These are phyloP conservation scores for Acomys russatus DNA, from an alignment of 2,797 vertebrate species.

Conservation along the genomic window DNA sequence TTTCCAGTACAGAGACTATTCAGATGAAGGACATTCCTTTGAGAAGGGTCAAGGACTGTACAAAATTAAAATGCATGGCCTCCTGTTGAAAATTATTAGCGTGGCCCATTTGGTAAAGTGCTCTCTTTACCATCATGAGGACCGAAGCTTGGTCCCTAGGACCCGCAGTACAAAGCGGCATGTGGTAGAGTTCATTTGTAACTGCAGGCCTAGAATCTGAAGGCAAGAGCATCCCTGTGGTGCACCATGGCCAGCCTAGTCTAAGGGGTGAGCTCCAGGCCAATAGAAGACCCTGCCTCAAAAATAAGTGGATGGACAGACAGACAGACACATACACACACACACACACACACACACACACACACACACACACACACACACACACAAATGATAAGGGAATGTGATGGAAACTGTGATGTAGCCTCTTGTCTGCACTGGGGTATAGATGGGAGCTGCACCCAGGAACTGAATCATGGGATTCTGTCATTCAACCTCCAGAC, in stretches of 20 bases:
- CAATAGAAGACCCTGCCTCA: background rate
- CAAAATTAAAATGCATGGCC: slow-evolving; percentile 21
- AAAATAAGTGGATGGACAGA: background rate
- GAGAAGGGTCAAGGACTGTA: background rate
- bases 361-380: background rate
- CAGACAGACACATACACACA: background rate
- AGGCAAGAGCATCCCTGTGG: background rate
- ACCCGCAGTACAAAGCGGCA: background rate
- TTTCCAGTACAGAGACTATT: background rate
- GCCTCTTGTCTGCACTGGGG: background rate
- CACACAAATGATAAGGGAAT: background rate
- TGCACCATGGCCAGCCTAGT: background rate
- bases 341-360: background rate
- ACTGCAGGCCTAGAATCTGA: background rate
- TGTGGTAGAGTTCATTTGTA: background rate
- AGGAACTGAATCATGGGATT: background rate
- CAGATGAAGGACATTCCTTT: background rate
- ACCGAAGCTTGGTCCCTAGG: background rate
- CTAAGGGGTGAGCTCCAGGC: background rate
- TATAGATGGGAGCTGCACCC: background rate
- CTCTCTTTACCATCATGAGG: background rate
- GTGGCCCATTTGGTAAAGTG: background rate
- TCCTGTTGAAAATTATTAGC: slow-evolving; percentile 11
- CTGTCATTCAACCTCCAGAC: background rate
- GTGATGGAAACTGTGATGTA: no score